These are phyloP conservation scores for Caradrina clavipalpis DNA, from an alignment of 2,888 invertebrate genomes.

Conservation along the genomic window DNA sequence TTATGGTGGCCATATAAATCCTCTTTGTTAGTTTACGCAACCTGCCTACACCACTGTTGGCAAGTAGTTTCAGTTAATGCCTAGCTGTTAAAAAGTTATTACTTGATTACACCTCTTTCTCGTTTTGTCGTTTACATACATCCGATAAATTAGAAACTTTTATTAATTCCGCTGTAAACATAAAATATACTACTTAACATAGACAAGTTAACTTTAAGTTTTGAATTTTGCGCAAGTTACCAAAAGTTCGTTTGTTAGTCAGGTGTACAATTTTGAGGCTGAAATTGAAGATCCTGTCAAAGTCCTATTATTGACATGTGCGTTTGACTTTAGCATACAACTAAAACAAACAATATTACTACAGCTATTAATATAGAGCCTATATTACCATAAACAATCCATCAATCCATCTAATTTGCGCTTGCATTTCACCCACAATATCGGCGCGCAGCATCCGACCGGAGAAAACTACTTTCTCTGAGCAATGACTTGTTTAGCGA, in stretches of 20 bases:
- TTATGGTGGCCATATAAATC: neutral
- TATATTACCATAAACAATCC: constrained; percentile 7
- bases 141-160: neutral
- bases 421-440: constrained; percentile 53
- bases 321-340: neutral
- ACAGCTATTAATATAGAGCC: neutral
- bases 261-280: too few species aligned
- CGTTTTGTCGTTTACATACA: neutral
- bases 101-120: too few species aligned
- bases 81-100: too few species aligned
- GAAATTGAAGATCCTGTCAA: too few species aligned
- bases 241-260: too few species aligned
- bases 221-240: too few species aligned
- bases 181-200: neutral
- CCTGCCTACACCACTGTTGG: neutral
- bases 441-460: constrained; percentile 69
- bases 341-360: neutral
- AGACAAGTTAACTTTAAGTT: too few species aligned
- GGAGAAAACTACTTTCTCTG: constrained; percentile 67
- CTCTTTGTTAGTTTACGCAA: neutral
- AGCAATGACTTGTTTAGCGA: constrained; percentile 65
- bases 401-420: constrained; percentile 40
- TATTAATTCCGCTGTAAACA: neutral
- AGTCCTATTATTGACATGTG: too few species aligned
- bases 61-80: too few species aligned